Base-by-base conservation (phyloP, 1,140 invertebrate genomes). In the Manduca sexta region DNA sequence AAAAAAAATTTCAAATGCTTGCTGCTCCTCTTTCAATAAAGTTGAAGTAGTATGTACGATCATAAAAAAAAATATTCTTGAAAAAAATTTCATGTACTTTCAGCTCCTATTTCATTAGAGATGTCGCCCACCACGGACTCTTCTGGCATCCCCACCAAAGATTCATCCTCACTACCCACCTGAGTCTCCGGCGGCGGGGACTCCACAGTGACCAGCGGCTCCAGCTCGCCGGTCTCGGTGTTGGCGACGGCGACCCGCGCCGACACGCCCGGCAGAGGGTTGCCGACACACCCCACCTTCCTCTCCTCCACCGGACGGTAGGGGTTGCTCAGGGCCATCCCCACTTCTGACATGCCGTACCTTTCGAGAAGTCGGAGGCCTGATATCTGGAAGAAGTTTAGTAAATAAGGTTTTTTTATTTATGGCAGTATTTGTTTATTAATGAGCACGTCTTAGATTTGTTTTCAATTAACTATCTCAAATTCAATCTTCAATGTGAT, bases 321-420 rank as follows among this genome's bases (percentile, higher is more conserved):
- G 0, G 92, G 89, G 86, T 96, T 96, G 10, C 94, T 93, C 11
- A 97, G 81, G 17, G 92, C 93, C 92, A 97, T 95, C 17, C 95
- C 95, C 43, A 93, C 92, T 86, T 97, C 96, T 6, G 94, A 93
- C 95, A 97, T 97, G 11, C 96, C 96, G 81, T 97, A 97, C 52
- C 95, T 89, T 77, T 98, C 96, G 11, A 97, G 79, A 2, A 97
- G 87, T 34, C 87, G 84, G 72, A 96, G 93, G 0, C 95, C 95
- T 1, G 93, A 95, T 49, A 97, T 93, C 72, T 84, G 54, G 3
- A 49, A 45, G n/a, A n/a, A n/a, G n/a, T n/a, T n/a, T n/a, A n/a
- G n/a, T n/a, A n/a, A n/a, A n/a, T n/a, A n/a, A n/a, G n/a, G n/a
- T n/a, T n/a, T n/a, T n/a, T n/a, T n/a, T n/a, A n/a, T n/a, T n/a